A percentile compares a stretch with the other conserved stretches of the same genome.
These are phyloP conservation scores for Staurois parvus DNA, from an alignment of 2,797 vertebrate genomes.

Conservation along the genomic window DNA sequence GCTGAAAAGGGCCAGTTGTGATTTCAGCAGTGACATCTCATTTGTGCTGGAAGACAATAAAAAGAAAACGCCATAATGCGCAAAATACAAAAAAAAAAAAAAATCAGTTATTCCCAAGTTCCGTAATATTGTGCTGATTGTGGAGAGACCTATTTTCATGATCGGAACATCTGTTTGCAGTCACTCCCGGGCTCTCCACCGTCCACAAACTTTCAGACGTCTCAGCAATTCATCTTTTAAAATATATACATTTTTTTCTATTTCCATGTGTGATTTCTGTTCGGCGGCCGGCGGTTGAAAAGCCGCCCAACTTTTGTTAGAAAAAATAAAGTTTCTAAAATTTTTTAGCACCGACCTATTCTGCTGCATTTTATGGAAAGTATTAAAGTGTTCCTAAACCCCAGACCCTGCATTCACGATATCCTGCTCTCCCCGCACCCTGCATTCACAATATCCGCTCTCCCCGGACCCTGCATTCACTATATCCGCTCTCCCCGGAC, in stretches of 20 bases:
- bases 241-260: conserved; percentile 1
- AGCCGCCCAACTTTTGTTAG: neutral
- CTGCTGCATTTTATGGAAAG: too few relatives aligned
- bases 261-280: conserved; percentile 43
- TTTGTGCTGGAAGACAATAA: conserved; percentile 61
- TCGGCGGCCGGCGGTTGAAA: conserved; percentile 6
- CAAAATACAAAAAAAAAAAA: conserved; percentile 49
- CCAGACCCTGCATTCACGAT: too few relatives aligned
- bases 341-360: too few relatives aligned
- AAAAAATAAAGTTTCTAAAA: neutral
- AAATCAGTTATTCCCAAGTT: conserved; percentile 60
- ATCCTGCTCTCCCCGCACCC: too few relatives aligned
- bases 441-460: too few relatives aligned
- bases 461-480: too few relatives aligned
- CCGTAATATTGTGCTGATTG: conserved; percentile 60
- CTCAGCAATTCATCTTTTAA: conserved; percentile 60
- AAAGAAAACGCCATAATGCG: conserved; percentile 55
- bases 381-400: too few relatives aligned
- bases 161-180: conserved; percentile 60
- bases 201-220: conserved; percentile 53
- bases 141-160: conserved; percentile 53
- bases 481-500: too few relatives aligned
- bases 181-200: conserved; percentile 41
- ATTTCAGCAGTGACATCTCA: conserved; percentile 61
- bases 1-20: conserved; percentile 57